phyloP scores from a whole-genome alignment of 2,888 invertebrate species.

The Eubasilissa splendida region DNA sequence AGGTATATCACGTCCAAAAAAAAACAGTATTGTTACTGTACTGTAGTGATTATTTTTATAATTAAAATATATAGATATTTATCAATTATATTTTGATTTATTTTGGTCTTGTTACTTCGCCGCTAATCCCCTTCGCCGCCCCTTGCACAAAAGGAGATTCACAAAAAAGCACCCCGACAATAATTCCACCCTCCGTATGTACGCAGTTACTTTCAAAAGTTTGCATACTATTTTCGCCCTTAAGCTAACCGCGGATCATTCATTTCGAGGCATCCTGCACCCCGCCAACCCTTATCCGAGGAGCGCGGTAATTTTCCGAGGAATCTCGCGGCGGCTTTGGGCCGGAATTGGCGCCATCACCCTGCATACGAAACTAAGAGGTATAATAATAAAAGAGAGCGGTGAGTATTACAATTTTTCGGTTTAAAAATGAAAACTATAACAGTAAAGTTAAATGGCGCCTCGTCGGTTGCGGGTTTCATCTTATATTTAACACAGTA shows the following conservation, averaged over 20 bases:
- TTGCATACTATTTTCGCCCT: slow-evolving; percentile 51
- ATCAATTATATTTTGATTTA: slow-evolving; percentile 3
- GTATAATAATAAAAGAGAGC: slow-evolving; percentile 53
- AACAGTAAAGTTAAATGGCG: slow-evolving; percentile 56
- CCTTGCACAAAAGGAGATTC: slow-evolving; percentile 52
- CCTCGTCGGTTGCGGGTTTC: slow-evolving; percentile 39
- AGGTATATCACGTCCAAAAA: no score
- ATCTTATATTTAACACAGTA: slow-evolving; percentile 51
- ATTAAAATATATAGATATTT: background rate
- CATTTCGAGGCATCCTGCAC: slow-evolving; percentile 24
- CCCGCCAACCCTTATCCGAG: slow-evolving; percentile 24
- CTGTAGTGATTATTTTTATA: no score
- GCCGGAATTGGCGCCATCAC: slow-evolving; percentile 52
- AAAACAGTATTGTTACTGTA: no score
- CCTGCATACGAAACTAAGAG: slow-evolving; percentile 53
- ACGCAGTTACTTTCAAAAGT: slow-evolving; percentile 53
- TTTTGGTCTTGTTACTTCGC: slow-evolving; percentile 5
- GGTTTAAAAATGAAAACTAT: slow-evolving; percentile 58
- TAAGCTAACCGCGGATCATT: slow-evolving; percentile 55
- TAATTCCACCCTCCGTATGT: slow-evolving; percentile 49
- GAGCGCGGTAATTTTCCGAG: background rate
- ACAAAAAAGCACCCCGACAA: slow-evolving; percentile 52
- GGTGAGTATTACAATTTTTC: slow-evolving; percentile 50
- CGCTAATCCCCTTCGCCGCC: slow-evolving; percentile 39
- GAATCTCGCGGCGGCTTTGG: slow-evolving; percentile 14